phyloP scores from a whole-genome alignment of 1,140 invertebrate genomes.

The Steinernema khuongi region DNA sequence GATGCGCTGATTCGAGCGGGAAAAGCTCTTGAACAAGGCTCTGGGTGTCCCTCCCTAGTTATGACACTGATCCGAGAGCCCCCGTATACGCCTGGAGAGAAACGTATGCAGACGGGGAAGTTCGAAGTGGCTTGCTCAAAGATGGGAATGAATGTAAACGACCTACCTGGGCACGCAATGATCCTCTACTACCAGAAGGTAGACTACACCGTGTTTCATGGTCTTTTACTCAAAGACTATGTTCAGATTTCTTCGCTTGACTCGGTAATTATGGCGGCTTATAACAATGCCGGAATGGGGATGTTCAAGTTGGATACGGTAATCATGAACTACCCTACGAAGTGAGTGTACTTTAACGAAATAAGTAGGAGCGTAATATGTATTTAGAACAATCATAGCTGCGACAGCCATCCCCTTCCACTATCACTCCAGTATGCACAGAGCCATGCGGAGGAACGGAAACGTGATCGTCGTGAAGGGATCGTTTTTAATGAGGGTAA shows the following conservation, averaged over 20 bases:
- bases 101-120: neutral
- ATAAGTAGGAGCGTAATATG: neutral
- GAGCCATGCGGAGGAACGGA: neutral
- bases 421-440: neutral
- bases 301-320: slow-evolving; percentile 6
- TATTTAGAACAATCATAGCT: neutral
- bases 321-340: slow-evolving; percentile 2
- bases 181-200: slow-evolving; percentile 10
- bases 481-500: neutral
- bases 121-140: neutral
- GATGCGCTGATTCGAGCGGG: neutral
- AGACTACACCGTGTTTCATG: neutral
- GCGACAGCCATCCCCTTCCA: neutral
- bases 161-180: neutral
- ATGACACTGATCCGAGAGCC: neutral
- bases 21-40: neutral
- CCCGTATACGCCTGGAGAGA: neutral
- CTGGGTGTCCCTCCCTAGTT: neutral
- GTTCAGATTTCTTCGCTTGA: neutral
- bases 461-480: neutral
- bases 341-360: neutral
- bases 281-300: neutral
- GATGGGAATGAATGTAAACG: neutral
- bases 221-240: neutral
- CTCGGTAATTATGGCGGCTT: neutral